These are phyloP conservation scores for Trachelus troglodyta DNA, from an alignment of 2,888 invertebrate species.

Conservation along the genomic window DNA sequence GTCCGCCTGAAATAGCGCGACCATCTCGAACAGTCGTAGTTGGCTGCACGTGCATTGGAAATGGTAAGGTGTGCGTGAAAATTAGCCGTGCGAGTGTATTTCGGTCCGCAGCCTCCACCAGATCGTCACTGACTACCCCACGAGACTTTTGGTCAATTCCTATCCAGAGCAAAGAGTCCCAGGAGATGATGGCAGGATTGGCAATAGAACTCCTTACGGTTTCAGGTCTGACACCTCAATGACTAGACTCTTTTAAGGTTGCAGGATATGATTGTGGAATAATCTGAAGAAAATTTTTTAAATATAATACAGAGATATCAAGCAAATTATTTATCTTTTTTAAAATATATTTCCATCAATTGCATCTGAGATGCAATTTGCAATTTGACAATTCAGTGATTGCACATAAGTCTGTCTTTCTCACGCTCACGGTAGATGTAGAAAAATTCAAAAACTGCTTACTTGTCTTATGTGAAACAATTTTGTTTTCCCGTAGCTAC, in stretches of 20 bases:
- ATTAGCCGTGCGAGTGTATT: constrained; percentile 56
- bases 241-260: not conserved
- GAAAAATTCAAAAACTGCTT: no score
- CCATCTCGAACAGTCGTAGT: constrained; percentile 46
- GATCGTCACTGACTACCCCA: constrained; percentile 41
- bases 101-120: constrained; percentile 51
- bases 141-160: constrained; percentile 17
- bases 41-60: constrained; percentile 38
- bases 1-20: constrained; percentile 59
- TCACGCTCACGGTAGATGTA: no score
- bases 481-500: no score
- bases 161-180: not conserved
- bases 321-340: no score
- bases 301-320: no score
- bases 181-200: not conserved
- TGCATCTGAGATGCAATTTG: no score
- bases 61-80: constrained; percentile 39
- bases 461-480: no score
- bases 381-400: no score
- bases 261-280: no score
- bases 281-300: no score
- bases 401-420: no score
- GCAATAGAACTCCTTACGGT: not conserved
- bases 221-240: not conserved
- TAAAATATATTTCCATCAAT: no score